A percentile compares a stretch with the other conserved stretches of the same genome.
Evolutionary conservation across 2,888 invertebrate genomes (phyloP).

Genomic region (Leucozona laternaria): DNA sequence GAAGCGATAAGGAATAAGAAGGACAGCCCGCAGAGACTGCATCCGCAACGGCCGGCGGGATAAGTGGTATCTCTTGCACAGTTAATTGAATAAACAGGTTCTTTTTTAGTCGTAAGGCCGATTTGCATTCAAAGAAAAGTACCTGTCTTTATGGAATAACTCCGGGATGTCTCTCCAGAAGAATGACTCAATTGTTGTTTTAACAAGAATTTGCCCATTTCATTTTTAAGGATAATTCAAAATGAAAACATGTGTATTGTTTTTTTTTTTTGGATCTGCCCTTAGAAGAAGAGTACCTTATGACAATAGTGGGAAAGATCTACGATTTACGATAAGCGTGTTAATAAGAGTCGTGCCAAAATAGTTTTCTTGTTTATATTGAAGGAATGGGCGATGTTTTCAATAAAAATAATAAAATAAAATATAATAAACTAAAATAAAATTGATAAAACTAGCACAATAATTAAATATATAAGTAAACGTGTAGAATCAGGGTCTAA

Average conservation of each 20-base stretch:
- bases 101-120: neutral
- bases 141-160: conserved; percentile 38
- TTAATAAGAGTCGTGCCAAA: too few relatives aligned
- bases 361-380: too few relatives aligned
- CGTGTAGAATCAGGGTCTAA: too few relatives aligned
- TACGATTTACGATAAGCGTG: neutral
- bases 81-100: conserved; percentile 55
- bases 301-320: conserved; percentile 4
- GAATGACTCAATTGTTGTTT: conserved; percentile 22
- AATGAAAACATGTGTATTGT: neutral
- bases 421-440: too few relatives aligned
- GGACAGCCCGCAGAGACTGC: conserved; percentile 41
- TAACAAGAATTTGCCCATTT: neutral
- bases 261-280: neutral
- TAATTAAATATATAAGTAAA: too few relatives aligned
- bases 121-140: conserved; percentile 20
- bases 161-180: neutral
- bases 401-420: too few relatives aligned
- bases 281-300: conserved; percentile 34
- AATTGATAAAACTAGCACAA: too few relatives aligned
- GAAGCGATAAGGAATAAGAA: conserved; percentile 23
- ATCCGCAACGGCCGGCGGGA: too few relatives aligned
- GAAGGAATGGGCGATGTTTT: too few relatives aligned
- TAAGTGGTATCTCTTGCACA: conserved; percentile 23
- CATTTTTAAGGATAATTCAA: neutral